Conservation (phyloP, 2,888 invertebrate genomes). For the Drosophila ochracea region DNA sequence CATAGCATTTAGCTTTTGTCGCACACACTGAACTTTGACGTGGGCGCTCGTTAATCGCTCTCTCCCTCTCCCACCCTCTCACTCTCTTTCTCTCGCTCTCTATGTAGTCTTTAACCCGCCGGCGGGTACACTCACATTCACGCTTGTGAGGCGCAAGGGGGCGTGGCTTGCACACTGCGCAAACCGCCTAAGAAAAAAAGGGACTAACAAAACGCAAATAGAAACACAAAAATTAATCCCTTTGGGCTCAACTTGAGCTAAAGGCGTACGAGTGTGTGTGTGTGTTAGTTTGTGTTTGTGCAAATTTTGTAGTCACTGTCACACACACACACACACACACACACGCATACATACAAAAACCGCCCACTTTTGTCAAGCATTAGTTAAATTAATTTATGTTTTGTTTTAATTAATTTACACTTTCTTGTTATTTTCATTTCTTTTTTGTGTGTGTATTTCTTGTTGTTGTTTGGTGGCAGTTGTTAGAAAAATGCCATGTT, state of each 20-base stretch:
- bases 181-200: conserved; percentile 35
- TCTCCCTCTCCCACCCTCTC: not conserved
- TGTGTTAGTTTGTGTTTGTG: conserved; percentile 11
- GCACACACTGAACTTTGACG: conserved; percentile 23
- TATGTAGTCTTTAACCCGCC: conserved; percentile 70
- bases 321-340: not conserved
- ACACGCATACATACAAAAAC: conserved; percentile 3
- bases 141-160: conserved; percentile 43
- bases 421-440: conserved; percentile 23
- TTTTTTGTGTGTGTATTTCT: conserved; percentile 22
- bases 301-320: not conserved
- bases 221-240: conserved; percentile 34
- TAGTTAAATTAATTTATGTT: conserved; percentile 12
- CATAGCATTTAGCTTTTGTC: conserved; percentile 49
- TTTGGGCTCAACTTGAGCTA: conserved; percentile 44
- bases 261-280: conserved; percentile 21
- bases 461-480: conserved; percentile 45
- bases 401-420: conserved; percentile 45
- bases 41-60: conserved; percentile 6
- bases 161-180: conserved; percentile 63
- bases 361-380: conserved; percentile 16
- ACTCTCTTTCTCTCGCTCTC: conserved; percentile 6
- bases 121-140: conserved; percentile 65
- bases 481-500: conserved; percentile 60
- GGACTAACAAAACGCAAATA: conserved; percentile 11